Base-by-base conservation (phyloP, 2,797 vertebrate species). In the Poeciliopsis gracilis region DNA sequence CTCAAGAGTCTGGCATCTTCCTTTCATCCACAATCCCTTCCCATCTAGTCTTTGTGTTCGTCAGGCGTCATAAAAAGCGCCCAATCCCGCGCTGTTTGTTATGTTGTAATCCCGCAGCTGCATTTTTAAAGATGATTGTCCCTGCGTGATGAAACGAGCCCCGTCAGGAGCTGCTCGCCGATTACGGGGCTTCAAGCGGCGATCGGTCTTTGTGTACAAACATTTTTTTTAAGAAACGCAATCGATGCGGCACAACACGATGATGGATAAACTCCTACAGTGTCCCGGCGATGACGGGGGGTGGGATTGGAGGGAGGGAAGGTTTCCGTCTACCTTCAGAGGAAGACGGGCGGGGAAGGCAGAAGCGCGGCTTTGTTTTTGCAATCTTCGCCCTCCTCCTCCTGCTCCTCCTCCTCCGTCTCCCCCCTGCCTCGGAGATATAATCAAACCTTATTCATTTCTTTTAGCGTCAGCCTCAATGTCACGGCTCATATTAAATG, bases 191-290 rank as follows among this genome's bases (percentile, higher is more conserved):
- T 83, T 70, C 85, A 83, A 49, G 81, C 72, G 0, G 86, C 30
- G 87, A 89, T 91, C 86, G 63, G 73, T 84, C 84, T 86, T 89
- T 89, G 88, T 90, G 86, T 90, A 78, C 81, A 86, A 90, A 90
- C 86, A 86, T 81, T 84, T 76, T 30, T 30, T 70, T 75, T 78
- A 70, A 0, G 36, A 36, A 77, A 73, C 45, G 30, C 61, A 71
- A 87, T 87, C 77, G 76, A 89, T 86, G 83, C 78, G 57, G 72
- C 2, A 51, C 77, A 84, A 88, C 87, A 78, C 72, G 86, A 80
- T 86, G 87, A 90, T 79, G 82, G 81, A 86, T 90, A 79, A 90
- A 89, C 86, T 91, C 86, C 84, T 84, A 76, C 76, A 80, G 70
- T 71, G 72, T 71, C 67, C 84, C 72, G 33, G 79, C 72, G 74